Percentiles rank a stretch among this genome's conserved stretches.
These are phyloP conservation scores for Silvanus unidentatus DNA, from an alignment of 2,888 invertebrate genomes.

Conservation along the genomic window DNA sequence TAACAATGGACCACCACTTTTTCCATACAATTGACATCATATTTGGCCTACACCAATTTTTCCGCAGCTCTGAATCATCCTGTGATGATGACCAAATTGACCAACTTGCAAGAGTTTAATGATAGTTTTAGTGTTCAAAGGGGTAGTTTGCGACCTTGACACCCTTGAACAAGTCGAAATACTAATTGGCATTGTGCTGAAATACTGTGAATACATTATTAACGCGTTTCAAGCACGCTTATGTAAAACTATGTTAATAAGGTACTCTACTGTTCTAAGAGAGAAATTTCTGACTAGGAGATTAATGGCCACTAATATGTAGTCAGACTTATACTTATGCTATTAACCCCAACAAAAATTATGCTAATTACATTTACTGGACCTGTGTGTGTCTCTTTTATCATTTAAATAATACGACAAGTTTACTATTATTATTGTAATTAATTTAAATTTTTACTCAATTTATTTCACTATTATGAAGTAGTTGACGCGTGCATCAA, in stretches of 20 bases:
- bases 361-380: conserved; percentile 13
- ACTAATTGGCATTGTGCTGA: no score
- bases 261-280: conserved; percentile 28
- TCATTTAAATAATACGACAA: conserved; percentile 32
- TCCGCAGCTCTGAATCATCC: no score
- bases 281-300: conserved; percentile 10
- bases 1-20: no score
- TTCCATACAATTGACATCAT: no score
- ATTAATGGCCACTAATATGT: conserved; percentile 22
- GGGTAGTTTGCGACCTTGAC: no score
- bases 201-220: no score
- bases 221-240: conserved; percentile 33
- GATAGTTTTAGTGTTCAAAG: no score
- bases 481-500: background rate
- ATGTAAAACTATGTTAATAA: conserved; percentile 39
- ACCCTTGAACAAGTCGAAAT: no score
- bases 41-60: no score
- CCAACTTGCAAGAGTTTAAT: no score
- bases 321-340: conserved; percentile 16
- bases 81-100: no score
- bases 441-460: conserved; percentile 23
- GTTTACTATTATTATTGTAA: conserved; percentile 34
- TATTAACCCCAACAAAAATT: conserved; percentile 19
- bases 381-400: conserved; percentile 30
- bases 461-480: no score